Conservation (phyloP, 2,888 invertebrate species). For the Heliconius ethilla region DNA sequence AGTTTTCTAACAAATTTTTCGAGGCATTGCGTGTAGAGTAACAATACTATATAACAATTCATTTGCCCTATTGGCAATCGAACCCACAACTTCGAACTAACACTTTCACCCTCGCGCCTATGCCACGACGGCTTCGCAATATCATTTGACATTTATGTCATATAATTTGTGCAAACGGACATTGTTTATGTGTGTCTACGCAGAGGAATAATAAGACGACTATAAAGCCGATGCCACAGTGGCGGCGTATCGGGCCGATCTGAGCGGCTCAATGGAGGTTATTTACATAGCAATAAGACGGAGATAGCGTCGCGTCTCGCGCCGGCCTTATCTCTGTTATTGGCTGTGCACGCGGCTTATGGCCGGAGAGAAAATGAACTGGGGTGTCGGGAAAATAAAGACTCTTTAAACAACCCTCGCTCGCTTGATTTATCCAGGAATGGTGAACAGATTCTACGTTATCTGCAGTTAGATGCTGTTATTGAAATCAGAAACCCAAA, state of each 20-base stretch:
- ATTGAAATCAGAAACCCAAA: conserved; percentile 36
- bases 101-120: no score
- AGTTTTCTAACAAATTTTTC: no score
- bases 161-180: conserved; percentile 44
- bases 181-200: conserved; percentile 49
- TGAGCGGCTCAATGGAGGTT: conserved; percentile 73
- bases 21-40: no score
- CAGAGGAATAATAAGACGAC: conserved; percentile 54
- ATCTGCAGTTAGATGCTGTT: conserved; percentile 34
- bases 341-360: conserved; percentile 75
- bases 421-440: conserved; percentile 63
- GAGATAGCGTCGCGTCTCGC: conserved; percentile 66
- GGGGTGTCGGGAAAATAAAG: conserved; percentile 63
- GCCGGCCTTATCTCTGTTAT: conserved; percentile 67
- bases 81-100: no score
- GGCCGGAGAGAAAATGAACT: conserved; percentile 73
- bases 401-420: conserved; percentile 66
- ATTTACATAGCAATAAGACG: conserved; percentile 79
- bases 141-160: conserved; percentile 30
- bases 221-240: conserved; percentile 76
- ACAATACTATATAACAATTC: no score
- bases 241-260: conserved; percentile 72
- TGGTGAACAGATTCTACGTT: conserved; percentile 50
- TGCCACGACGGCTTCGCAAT: conserved; percentile 1
- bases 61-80: no score